Evolutionary conservation across 2,888 invertebrate species (phyloP).

Genomic region (Calameuta idolon): DNA sequence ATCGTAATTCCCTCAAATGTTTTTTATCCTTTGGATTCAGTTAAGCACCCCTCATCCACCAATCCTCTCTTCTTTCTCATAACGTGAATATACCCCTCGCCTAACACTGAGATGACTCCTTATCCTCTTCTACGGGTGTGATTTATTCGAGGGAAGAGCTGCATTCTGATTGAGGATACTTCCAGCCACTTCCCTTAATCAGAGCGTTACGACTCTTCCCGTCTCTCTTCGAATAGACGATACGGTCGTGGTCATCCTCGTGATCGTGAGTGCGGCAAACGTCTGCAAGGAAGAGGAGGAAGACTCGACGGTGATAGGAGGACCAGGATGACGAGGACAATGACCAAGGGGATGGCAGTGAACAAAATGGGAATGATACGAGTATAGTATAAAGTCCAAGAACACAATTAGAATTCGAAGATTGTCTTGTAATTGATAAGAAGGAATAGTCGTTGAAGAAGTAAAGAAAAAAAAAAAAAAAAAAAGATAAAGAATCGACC

Average conservation of each 20-base stretch:
- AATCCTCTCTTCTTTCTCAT: not conserved
- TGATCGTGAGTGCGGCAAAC: conserved; percentile 1
- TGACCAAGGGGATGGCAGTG: not conserved
- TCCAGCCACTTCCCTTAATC: conserved; percentile 83
- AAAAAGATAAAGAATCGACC: not conserved
- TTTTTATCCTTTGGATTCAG: not conserved
- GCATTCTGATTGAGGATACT: conserved; percentile 77
- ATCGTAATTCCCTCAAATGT: not conserved
- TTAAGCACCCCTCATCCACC: not conserved
- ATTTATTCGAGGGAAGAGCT: conserved; percentile 52
- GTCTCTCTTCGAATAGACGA: not conserved
- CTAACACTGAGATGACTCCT: not conserved
- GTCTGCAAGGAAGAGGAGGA: not conserved
- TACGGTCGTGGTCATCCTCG: conserved; percentile 17
- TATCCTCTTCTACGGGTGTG: not conserved
- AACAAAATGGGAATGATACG: not conserved
- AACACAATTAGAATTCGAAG: not conserved
- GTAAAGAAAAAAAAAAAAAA: not conserved
- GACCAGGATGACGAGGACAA: not conserved
- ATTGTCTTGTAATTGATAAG: not conserved
- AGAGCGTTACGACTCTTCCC: conserved; percentile 57
- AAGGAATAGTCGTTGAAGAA: not conserved
- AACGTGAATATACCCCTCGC: not conserved
- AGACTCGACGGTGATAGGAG: not conserved
- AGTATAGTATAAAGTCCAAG: not conserved